A percentile compares a stretch with the other conserved stretches of the same genome.
Evolutionary conservation across 1,140 invertebrate genomes (phyloP).

Genomic region (Calephelis nemesis): DNA sequence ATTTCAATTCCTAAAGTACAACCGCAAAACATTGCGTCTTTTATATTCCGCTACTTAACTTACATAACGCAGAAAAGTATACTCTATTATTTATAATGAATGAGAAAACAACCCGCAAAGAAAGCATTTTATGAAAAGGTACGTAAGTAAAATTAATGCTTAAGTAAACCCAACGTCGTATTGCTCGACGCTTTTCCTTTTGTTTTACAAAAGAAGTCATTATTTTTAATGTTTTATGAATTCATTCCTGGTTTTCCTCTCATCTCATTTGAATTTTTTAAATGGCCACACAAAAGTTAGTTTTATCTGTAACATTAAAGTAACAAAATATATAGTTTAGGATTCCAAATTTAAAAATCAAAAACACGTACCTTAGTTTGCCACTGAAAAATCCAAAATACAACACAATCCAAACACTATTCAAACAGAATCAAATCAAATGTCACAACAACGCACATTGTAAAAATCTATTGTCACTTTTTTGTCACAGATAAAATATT

Average conservation of each 20-base stretch:
- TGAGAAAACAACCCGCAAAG: neutral
- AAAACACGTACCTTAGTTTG: neutral
- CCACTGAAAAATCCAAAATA: slow-evolving; percentile 25
- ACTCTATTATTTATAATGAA: slow-evolving; percentile 14
- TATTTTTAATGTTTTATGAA: slow-evolving; percentile 16
- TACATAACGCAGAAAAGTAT: neutral
- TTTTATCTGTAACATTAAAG: no score
- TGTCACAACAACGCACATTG: slow-evolving; percentile 19
- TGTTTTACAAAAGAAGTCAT: slow-evolving; percentile 10
- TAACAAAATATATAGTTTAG: neutral
- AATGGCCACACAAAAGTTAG: no score
- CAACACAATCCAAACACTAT: slow-evolving; percentile 25
- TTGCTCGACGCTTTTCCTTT: neutral
- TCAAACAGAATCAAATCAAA: slow-evolving; percentile 10
- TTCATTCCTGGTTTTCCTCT: neutral
- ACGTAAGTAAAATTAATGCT: slow-evolving; percentile 16
- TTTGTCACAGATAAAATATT: slow-evolving; percentile 22
- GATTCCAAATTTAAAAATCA: neutral
- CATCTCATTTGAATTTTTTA: neutral
- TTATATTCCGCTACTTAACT: neutral
- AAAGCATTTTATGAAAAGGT: slow-evolving; percentile 8
- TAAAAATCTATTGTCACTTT: slow-evolving; percentile 22
- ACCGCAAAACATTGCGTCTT: neutral
- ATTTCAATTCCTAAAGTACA: neutral
- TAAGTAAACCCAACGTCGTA: slow-evolving; percentile 3